Percentiles rank a stretch among this genome's conserved stretches.
Evolutionary conservation across 2,888 invertebrate genomes (phyloP).

Genomic region (Sinopyrophorus schimmeli): DNA sequence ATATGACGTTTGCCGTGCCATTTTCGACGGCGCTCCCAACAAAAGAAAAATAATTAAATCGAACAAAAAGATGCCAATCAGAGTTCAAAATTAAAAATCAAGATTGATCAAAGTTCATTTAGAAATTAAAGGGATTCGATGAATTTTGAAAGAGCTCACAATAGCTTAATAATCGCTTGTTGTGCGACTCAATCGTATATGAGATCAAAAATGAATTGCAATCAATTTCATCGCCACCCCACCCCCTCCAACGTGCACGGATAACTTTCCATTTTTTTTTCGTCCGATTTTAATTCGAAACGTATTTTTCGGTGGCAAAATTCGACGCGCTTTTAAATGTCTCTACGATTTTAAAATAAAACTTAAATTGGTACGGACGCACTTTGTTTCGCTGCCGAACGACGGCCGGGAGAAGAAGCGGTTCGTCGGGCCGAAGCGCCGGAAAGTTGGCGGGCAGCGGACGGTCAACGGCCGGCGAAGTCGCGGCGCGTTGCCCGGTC

Average conservation of each 20-base stretch:
- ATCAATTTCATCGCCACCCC: conserved; percentile 40
- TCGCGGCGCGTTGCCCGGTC: too few species aligned
- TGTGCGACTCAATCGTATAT: conserved; percentile 39
- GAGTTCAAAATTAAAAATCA: conserved; percentile 32
- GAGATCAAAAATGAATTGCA: conserved; percentile 43
- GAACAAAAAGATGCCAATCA: conserved; percentile 35
- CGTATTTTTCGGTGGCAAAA: too few species aligned
- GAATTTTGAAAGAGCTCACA: conserved; percentile 34
- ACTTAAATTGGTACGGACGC: too few species aligned
- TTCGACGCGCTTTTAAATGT: too few species aligned
- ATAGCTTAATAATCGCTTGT: conserved; percentile 34
- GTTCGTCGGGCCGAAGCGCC: conserved; percentile 6
- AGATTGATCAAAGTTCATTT: conserved; percentile 38
- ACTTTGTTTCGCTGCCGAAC: too few species aligned
- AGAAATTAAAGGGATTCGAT: conserved; percentile 34
- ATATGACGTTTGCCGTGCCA: conserved; percentile 5
- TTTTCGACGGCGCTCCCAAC: conserved; percentile 10
- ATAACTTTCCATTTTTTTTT: conserved; percentile 38
- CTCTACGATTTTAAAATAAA: too few species aligned
- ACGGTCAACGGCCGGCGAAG: conserved; percentile 29
- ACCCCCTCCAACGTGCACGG: conserved; percentile 24
- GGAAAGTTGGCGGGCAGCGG: conserved; percentile 20
- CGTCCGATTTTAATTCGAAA: conserved; percentile 33
- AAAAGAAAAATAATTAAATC: conserved; percentile 35
- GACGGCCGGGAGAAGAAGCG: too few species aligned